phyloP scores from a whole-genome alignment of 2,113 vertebrate genomes.

The Rattus norvegicus region GRCr8 NC_086019.1:28774001-28774500 shows the following conservation, averaged over 20 bases:
- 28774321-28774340: background rate
- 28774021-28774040: background rate
- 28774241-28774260: background rate
- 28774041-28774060: fast-evolving
- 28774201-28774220: background rate
- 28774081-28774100: background rate
- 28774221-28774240: background rate
- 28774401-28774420: background rate
- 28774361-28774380: background rate
- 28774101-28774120: background rate
- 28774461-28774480: background rate
- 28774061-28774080: background rate
- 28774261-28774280: background rate
- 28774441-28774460: background rate
- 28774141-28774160: background rate
- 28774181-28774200: no score
- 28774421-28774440: background rate
- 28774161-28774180: background rate
- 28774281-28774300: slow-evolving; percentile 15
- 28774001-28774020: background rate
- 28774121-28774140: no score
- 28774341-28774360: background rate
- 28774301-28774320: background rate
- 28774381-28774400: slow-evolving; percentile 35
- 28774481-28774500: background rate